Evolutionary conservation across 2,888 invertebrate species (phyloP), one percentile per base, ranked within the genome.

Genomic region (Aporophyla nigra): DNA sequence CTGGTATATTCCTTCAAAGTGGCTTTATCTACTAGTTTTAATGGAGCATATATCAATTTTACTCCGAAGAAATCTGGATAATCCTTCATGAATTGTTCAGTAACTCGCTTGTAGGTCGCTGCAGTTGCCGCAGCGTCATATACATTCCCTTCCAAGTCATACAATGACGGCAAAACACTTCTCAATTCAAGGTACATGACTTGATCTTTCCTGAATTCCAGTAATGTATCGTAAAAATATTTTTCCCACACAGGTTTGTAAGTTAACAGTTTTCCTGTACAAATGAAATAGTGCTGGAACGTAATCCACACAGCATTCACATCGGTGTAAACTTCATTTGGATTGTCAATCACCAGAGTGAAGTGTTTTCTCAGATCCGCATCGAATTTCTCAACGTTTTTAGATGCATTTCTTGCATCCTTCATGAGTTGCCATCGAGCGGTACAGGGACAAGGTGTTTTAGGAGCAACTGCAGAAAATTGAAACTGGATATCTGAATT

Each of bases 181-280:
- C 98, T 95, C 21, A 98, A 93, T 93, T 98, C 98, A 54, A 98
- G 85, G 85, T 98, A 98, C 94, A 98, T 97, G 0, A 98, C 95
- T 85, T 98, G 98, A 87, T 98, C 98, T 1, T 97, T 97, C 87
- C 97, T 96, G 58, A 98, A 95, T 83, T 98, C 97, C 76, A 97
- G 92, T 21, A 98, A 92, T 0, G 97, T 97, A 83, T 97, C 97
- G 82, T 97, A 97, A 86, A 97, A 97, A 89, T 98, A 97, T 78
- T 97, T 97, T 72, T 97, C 97, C 97, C 97, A 98, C 1, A 97
- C 97, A 0, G 98, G 98, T 72, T 97, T 97, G 87, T 97, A 98
- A 12, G 95, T 95, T 5, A 98, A 88, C 71, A 98, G 86, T 0
- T 97, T 95, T 0, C 90, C 91, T 0, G 97, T 93, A 0, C 95